A percentile compares a stretch with the other conserved stretches of the same genome.
phyloP scores from a whole-genome alignment of 2,113 vertebrate genomes.

The Grammomys surdaster region DNA sequence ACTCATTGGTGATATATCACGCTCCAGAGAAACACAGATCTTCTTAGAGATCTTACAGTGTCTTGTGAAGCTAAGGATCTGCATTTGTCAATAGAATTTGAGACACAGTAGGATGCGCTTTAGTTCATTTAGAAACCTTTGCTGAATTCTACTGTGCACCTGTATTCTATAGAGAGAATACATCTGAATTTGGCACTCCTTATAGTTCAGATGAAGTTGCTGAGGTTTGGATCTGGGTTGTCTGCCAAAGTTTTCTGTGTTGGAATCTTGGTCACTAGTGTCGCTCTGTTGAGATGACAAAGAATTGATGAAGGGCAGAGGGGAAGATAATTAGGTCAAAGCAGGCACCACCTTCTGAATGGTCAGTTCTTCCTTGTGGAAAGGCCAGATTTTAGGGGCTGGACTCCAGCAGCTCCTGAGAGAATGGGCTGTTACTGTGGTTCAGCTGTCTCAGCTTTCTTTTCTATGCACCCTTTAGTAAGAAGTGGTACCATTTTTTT shows the following conservation, averaged over 20 bases:
- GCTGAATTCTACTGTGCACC: neutral
- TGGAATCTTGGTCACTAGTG: neutral
- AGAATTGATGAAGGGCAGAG: neutral
- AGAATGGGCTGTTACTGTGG: neutral
- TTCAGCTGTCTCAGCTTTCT: neutral
- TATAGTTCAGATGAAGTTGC: neutral
- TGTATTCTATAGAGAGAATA: neutral
- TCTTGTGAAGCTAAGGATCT: neutral
- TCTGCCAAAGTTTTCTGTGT: neutral
- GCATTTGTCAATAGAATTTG: slow-evolving; percentile 16
- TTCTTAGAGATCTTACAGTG: neutral
- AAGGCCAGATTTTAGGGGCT: neutral
- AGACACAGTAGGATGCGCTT: neutral
- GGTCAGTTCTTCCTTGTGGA: neutral
- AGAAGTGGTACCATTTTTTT: neutral
- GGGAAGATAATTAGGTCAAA: neutral
- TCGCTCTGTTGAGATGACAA: neutral
- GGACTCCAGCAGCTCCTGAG: neutral
- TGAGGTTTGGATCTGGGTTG: neutral
- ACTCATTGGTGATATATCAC: neutral
- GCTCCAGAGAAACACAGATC: neutral
- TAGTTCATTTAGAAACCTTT: neutral
- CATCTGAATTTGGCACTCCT: neutral
- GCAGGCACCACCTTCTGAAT: neutral
- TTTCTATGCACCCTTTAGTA: neutral